phyloP scores from a whole-genome alignment of 2,113 vertebrate genomes.

The Aphyosemion australe region DNA sequence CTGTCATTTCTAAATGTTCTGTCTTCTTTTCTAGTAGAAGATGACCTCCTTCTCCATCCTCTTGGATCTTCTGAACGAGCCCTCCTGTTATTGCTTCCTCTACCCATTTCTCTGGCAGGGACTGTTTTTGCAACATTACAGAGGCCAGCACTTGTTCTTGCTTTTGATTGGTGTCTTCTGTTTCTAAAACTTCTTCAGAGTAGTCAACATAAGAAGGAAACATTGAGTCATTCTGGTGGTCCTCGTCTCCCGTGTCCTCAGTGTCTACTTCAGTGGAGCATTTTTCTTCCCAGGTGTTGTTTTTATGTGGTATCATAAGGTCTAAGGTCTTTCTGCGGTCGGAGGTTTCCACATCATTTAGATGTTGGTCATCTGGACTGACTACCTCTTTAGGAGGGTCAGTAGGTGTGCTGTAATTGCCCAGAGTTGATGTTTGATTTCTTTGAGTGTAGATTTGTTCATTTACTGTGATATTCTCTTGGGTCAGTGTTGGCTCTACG shows the following conservation, averaged over 20 bases:
- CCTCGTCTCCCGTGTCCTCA: constrained; percentile 9
- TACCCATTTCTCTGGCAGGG: constrained; percentile 2
- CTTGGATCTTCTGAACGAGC: constrained; percentile 8
- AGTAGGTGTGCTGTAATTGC: background rate
- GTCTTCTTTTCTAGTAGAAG: background rate
- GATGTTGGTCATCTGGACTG: constrained; percentile 5
- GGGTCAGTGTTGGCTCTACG: fast-evolving
- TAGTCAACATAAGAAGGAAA: background rate
- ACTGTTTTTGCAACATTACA: constrained; percentile 5
- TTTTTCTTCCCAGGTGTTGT: background rate
- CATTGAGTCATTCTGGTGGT: background rate
- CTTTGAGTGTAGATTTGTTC: constrained; percentile 1
- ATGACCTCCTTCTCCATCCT: constrained; percentile 19
- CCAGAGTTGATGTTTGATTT: background rate
- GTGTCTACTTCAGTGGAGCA: background rate
- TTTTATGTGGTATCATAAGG: background rate
- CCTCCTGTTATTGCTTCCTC: constrained; percentile 1
- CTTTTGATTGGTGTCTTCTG: background rate
- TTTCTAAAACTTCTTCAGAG: background rate
- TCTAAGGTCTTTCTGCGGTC: constrained; percentile 1
- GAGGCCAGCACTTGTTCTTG: background rate
- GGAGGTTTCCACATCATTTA: background rate
- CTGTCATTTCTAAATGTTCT: constrained; percentile 11
- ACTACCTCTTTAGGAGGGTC: background rate
- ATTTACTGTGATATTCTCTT: background rate